Evolutionary conservation across 1,140 invertebrate species (phyloP).

Genomic region (Macrobrachium rosenbergii): DNA sequence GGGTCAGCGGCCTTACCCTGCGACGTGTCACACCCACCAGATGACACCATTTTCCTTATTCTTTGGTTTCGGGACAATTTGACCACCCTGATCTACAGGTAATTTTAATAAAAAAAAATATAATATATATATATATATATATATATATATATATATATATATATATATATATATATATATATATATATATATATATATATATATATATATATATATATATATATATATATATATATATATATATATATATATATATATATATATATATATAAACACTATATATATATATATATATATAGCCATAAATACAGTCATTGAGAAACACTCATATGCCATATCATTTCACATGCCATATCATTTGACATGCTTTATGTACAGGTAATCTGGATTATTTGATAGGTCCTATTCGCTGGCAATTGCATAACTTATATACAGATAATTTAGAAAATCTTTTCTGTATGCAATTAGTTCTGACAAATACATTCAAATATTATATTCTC

Average conservation of each 20-base stretch:
- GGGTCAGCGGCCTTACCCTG: slow-evolving; percentile 20
- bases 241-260: neutral
- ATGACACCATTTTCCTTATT: slow-evolving; percentile 33
- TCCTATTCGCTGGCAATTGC: no score
- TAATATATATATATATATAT: neutral
- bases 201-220: neutral
- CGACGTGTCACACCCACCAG: slow-evolving; percentile 31
- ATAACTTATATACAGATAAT: no score
- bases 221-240: neutral
- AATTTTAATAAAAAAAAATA: neutral
- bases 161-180: neutral
- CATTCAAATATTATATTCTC: no score
- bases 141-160: neutral
- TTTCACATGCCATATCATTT: neutral
- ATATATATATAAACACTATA: no score
- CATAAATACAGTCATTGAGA: no score
- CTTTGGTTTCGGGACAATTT: slow-evolving; percentile 25
- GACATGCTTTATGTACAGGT: neutral
- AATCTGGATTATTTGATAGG: neutral
- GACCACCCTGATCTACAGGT: slow-evolving; percentile 40
- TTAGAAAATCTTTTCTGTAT: no score
- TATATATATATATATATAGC: no score
- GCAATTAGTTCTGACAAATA: no score
- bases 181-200: neutral
- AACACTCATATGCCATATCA: no score